Evolutionary conservation across 2,113 vertebrate genomes (phyloP).

Genomic region (Gulo gulo): DNA sequence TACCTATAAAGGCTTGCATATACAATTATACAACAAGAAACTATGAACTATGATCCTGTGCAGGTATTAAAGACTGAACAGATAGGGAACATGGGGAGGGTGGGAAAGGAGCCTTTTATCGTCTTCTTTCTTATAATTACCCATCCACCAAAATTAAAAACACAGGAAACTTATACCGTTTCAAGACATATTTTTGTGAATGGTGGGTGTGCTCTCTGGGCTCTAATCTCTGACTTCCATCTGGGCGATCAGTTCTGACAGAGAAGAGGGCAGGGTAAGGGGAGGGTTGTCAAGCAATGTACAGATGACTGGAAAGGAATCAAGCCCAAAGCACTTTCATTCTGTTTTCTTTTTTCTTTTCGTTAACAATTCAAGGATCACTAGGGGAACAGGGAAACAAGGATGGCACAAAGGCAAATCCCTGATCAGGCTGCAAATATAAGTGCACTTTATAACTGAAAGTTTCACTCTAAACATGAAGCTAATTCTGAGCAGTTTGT

Average conservation of each 20-base stretch:
- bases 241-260: background rate
- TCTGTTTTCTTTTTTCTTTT: background rate
- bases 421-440: background rate
- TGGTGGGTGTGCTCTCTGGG: too few species aligned
- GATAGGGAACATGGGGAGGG: rapidly evolving
- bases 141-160: background rate
- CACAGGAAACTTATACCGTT: rapidly evolving
- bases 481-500: background rate
- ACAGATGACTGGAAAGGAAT: background rate
- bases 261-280: background rate
- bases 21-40: background rate
- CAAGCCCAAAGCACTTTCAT: background rate
- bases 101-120: background rate
- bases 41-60: background rate
- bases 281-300: background rate
- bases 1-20: background rate
- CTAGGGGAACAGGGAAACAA: background rate
- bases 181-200: background rate
- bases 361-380: background rate
- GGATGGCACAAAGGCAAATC: background rate
- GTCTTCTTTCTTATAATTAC: background rate
- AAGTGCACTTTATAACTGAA: background rate
- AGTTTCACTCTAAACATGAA: background rate
- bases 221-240: background rate
- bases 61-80: background rate